phyloP scores from a whole-genome alignment of 2,113 vertebrate species.

The Calypte anna region DNA sequence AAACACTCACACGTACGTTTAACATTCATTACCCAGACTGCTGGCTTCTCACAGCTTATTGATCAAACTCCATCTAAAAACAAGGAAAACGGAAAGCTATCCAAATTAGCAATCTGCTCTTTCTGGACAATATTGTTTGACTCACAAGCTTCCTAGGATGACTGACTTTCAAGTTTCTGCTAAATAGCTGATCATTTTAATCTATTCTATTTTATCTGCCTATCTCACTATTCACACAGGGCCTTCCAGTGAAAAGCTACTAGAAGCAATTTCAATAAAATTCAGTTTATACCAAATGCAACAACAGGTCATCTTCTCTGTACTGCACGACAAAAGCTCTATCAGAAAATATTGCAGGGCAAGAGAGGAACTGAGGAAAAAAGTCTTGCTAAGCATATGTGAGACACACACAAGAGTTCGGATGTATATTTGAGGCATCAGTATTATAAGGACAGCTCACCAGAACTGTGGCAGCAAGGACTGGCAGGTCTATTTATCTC shows the following conservation, averaged over 20 bases:
- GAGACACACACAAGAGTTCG: fast-evolving
- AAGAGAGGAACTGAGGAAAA: not conserved
- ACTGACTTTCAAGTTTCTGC: slow-evolving; percentile 56
- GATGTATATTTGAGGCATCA: not conserved
- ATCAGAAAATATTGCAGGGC: not conserved
- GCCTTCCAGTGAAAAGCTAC: not conserved
- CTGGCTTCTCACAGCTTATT: slow-evolving; percentile 42
- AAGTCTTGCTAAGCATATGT: not conserved
- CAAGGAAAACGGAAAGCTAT: slow-evolving; percentile 56
- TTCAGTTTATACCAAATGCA: not conserved
- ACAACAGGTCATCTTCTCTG: not conserved
- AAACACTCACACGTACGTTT: slow-evolving; percentile 16
- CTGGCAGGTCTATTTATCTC: slow-evolving; percentile 1
- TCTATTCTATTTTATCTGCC: not conserved
- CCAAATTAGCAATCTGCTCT: slow-evolving; percentile 66
- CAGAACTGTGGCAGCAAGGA: not conserved
- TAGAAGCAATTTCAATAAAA: not conserved
- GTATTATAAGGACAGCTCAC: not conserved
- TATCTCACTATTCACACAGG: not conserved
- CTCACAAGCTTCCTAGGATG: slow-evolving; percentile 28
- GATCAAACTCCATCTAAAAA: slow-evolving; percentile 33
- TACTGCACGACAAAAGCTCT: fast-evolving
- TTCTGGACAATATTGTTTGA: slow-evolving; percentile 59
- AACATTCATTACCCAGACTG: slow-evolving; percentile 46
- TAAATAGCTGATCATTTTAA: slow-evolving; percentile 59